Evolutionary conservation across 2,888 invertebrate species (phyloP), one percentile per base, ranked within the genome.

Genomic region (Pristionchus fissidentatus): DNA sequence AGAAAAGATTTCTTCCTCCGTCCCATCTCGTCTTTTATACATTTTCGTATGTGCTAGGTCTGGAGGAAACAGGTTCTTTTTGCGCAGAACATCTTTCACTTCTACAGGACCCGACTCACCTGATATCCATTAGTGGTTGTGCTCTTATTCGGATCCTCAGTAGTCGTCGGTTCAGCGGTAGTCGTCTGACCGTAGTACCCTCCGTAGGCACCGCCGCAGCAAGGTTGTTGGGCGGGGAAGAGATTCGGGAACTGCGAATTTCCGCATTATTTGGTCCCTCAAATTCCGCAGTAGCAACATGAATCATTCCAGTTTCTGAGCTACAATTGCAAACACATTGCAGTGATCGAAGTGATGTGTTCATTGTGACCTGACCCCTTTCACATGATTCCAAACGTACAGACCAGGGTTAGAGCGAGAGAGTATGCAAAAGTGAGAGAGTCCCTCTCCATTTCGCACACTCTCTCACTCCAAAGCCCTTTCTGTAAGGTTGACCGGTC

Each of bases 101-200:
- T n/a, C n/a, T n/a, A n/a, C n/a, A n/a, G n/a, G 22, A 43, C 1
- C 1, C 13, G 13, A 13, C 38, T 29, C 3, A 38, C 79, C 52
- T 79, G 52, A 55, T 79, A 79, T 35, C 55, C 79, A 79, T 79
- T 79, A 19, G 79, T 79, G 1, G 79, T 79, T 0, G 79, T 79
- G 35, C 35, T 13, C 57, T 55, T 57, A 38, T 79, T 79, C 10
- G 79, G 79, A n/a, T 79, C 79, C 38, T 79, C 79, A 13, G 79
- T 79, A 13, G 79, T 79, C 29, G 75, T 75, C 32, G 75, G 75
- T 43, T 43, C 75, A 38, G 32, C 49, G 4, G 75, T 75, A 29
- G 75, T 75, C 5, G 55, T 46, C 46, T 46, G 46, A 46, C 15
- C 8, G 15, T 15, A 46, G 7, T 46, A 7, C 46, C 46, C 46